A percentile compares a stretch with the other conserved stretches of the same genome.
These are phyloP conservation scores for Psittacula cyanocephala DNA, from an alignment of 2,113 vertebrate species.

Conservation along the genomic window DNA sequence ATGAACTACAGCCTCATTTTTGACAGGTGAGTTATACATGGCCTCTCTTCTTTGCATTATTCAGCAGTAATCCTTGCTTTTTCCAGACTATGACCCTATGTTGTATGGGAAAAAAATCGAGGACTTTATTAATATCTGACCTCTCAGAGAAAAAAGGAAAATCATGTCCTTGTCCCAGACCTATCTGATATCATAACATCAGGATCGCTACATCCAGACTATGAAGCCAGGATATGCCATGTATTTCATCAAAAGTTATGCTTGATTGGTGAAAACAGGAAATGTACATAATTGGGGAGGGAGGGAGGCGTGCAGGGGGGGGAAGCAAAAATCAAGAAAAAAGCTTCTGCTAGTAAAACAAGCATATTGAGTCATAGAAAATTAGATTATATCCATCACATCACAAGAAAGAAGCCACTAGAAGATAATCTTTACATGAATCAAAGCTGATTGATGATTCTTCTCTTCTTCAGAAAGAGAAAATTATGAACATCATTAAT, in stretches of 20 bases:
- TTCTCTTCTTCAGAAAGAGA: slow-evolving; percentile 27
- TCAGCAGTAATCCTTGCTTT: not conserved
- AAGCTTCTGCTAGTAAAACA: not conserved
- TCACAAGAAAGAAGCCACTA: not conserved
- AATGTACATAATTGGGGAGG: not conserved
- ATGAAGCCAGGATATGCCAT: not conserved
- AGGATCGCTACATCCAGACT: not conserved
- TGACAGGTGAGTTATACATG: not conserved
- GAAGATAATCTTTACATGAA: slow-evolving; percentile 15
- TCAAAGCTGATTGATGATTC: slow-evolving; percentile 20
- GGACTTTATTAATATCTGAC: not conserved
- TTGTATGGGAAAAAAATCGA: not conserved
- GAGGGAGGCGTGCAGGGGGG: fast-evolving
- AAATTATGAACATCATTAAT: slow-evolving; percentile 5
- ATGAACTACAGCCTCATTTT: not conserved
- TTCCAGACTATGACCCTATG: not conserved
- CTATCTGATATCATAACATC: not conserved
- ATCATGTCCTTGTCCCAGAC: not conserved
- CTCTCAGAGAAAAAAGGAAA: not conserved
- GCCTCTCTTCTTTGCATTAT: not conserved
- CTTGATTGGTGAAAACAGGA: not conserved
- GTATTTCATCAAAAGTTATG: not conserved
- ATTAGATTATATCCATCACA: not conserved
- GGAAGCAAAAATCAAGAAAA: not conserved
- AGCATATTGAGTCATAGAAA: not conserved